phyloP scores from a whole-genome alignment of 2,797 vertebrate species.

The Propithecus perrieri region DNA sequence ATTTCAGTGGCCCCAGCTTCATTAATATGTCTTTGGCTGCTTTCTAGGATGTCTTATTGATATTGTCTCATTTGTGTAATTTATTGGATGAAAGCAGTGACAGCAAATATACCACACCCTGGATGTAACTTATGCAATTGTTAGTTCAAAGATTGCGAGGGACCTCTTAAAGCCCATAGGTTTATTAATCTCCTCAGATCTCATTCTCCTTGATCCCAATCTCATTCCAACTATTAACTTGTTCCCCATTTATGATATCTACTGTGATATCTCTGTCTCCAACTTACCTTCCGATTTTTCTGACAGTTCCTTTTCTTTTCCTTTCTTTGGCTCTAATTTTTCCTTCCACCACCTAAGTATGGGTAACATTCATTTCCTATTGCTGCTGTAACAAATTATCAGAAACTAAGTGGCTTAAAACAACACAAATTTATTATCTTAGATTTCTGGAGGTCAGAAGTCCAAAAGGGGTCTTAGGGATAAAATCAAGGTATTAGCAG shows the following conservation, averaged over 20 bases:
- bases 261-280: background rate
- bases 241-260: background rate
- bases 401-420: background rate
- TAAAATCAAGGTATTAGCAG: background rate
- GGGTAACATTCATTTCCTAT: background rate
- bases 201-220: background rate
- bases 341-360: background rate
- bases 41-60: background rate
- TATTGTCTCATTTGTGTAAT: background rate
- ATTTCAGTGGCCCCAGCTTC: background rate
- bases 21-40: background rate
- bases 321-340: background rate
- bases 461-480: background rate
- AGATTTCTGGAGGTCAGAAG: background rate
- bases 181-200: background rate
- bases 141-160: background rate
- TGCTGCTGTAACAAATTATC: background rate
- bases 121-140: background rate
- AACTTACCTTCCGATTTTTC: background rate
- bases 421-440: background rate
- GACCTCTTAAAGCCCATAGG: background rate
- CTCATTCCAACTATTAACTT: background rate
- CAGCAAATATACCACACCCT: background rate
- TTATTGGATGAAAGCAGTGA: background rate
- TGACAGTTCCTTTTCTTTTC: background rate